Conservation (phyloP, 2,113 vertebrate genomes). For the Menidia beryllina region DNA sequence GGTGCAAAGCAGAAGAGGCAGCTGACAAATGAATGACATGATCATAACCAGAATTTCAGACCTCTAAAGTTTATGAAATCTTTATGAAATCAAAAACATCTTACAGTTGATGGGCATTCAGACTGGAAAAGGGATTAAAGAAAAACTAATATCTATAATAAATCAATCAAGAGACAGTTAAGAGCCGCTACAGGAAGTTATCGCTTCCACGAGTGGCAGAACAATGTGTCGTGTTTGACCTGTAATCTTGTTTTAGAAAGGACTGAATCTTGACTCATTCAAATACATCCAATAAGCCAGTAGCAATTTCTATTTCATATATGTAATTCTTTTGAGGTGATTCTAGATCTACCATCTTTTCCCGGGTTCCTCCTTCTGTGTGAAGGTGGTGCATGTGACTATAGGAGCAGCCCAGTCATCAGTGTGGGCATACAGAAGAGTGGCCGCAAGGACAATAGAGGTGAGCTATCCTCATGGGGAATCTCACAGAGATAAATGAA, state of each 20-base stretch:
- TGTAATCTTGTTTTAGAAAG: not conserved
- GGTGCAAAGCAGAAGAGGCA: too few species aligned
- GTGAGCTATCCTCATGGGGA: constrained; percentile 71
- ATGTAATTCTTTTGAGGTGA: not conserved
- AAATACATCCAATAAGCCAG: not conserved
- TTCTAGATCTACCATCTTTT: constrained; percentile 4
- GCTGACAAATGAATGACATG: too few species aligned
- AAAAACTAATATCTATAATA: not conserved
- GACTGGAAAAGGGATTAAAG: not conserved
- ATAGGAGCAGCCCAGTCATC: constrained; percentile 66
- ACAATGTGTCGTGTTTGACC: too few species aligned
- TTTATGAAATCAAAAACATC: not conserved
- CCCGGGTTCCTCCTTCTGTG: constrained; percentile 29
- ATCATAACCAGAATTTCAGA: too few species aligned
- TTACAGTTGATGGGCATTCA: not conserved
- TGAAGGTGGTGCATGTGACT: constrained; percentile 57
- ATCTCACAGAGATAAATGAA: constrained; percentile 69
- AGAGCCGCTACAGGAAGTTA: not conserved
- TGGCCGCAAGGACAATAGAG: constrained; percentile 69
- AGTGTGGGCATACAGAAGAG: constrained; percentile 59
- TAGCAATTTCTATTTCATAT: not conserved
- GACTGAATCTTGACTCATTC: not conserved
- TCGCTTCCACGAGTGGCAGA: not conserved
- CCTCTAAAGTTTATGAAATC: too few species aligned
- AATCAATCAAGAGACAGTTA: not conserved